Conservation (phyloP, 2,113 vertebrate species). For the Siniperca knerii region DNA sequence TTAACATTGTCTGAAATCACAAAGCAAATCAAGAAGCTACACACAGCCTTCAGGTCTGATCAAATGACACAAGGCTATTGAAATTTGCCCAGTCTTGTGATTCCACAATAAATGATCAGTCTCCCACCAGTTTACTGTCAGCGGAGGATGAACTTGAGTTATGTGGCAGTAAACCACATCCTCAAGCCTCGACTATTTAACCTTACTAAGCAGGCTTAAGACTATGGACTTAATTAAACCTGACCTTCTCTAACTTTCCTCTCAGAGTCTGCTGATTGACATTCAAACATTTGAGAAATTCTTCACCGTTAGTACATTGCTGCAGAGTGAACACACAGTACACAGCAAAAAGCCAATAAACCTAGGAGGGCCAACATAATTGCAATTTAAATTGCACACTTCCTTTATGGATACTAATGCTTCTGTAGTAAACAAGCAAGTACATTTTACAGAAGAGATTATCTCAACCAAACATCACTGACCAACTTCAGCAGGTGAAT, state of each 20-base stretch:
- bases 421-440: constrained; percentile 2
- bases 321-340: not conserved
- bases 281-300: constrained; percentile 33
- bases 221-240: constrained; percentile 48
- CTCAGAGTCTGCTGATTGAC: constrained; percentile 18
- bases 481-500: constrained; percentile 50
- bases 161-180: constrained; percentile 38
- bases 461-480: constrained; percentile 26
- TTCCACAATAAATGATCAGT: constrained; percentile 27
- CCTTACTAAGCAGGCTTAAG: constrained; percentile 40
- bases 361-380: not conserved
- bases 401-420: constrained; percentile 26
- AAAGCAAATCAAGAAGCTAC: constrained; percentile 42
- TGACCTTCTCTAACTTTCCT: constrained; percentile 35
- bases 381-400: constrained; percentile 23
- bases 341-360: constrained; percentile 30
- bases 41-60: constrained; percentile 18
- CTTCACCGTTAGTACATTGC: not conserved
- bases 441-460: constrained; percentile 10
- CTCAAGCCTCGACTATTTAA: constrained; percentile 40
- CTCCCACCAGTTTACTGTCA: constrained; percentile 14
- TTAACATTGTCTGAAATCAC: constrained; percentile 49
- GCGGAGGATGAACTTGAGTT: constrained; percentile 13
- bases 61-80: constrained; percentile 13
- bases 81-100: constrained; percentile 35